phyloP scores from a whole-genome alignment of 2,888 invertebrate species.

The Synergus umbraculus region DNA sequence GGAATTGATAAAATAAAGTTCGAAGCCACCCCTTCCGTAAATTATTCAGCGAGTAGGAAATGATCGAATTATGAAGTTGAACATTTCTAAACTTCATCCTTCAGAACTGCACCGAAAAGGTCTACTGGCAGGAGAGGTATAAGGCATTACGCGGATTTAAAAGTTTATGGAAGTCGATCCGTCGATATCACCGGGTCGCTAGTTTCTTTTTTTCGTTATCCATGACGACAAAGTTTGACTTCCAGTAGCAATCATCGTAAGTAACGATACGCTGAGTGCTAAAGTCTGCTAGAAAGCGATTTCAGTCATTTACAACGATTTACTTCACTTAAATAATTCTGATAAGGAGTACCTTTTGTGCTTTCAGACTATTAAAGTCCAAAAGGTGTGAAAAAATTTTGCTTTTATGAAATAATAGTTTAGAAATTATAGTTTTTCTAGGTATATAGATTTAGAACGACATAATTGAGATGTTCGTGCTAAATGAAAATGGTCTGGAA shows the following conservation, averaged over 20 bases:
- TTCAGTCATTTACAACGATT: conserved; percentile 3
- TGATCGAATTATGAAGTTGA: conserved; percentile 75
- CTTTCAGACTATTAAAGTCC: not conserved
- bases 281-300: conserved; percentile 10
- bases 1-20: conserved; percentile 39
- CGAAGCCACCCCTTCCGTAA: conserved; percentile 50
- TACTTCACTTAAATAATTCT: not conserved
- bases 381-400: not conserved
- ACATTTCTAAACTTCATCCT: conserved; percentile 72
- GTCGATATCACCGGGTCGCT: conserved; percentile 61
- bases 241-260: conserved; percentile 59
- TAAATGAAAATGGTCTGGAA: conserved; percentile 15
- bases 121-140: conserved; percentile 59
- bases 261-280: conserved; percentile 57
- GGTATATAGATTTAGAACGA: not conserved
- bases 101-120: conserved; percentile 59
- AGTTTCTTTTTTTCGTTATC: conserved; percentile 53
- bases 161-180: conserved; percentile 67
- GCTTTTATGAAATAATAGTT: not conserved
- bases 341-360: not conserved
- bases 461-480: not conserved
- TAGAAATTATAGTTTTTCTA: not conserved
- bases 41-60: conserved; percentile 64
- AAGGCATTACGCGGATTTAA: conserved; percentile 69
- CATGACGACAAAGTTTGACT: not conserved